Evolutionary conservation across 53 echinoderm and acorn worm genomes (phyloP).

Genomic region (Stichopus horrens): DNA sequence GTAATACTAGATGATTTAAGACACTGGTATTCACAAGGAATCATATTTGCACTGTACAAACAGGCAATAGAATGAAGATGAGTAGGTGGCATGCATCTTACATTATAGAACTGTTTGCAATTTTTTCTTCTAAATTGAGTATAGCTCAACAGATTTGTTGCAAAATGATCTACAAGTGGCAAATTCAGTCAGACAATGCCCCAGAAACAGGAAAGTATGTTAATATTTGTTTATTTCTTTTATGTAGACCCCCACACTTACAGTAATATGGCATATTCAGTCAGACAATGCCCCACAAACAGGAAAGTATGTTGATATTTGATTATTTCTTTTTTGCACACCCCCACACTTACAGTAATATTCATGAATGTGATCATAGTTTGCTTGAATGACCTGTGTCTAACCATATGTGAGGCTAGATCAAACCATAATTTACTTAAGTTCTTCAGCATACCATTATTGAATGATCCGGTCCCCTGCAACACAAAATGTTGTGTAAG

Average conservation of each 20-base stretch:
- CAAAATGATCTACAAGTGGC: not conserved
- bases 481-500: no score
- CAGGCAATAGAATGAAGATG: not conserved
- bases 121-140: not conserved
- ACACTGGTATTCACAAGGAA: not conserved
- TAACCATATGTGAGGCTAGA: no score
- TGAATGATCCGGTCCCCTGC: no score
- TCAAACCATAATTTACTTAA: no score
- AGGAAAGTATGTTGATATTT: not conserved
- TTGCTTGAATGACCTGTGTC: no score
- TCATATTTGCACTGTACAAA: not conserved
- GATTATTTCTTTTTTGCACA: not conserved
- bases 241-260: no score
- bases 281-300: not conserved
- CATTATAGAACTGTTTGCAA: not conserved
- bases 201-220: not conserved
- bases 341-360: no score
- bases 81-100: not conserved
- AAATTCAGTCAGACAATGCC: not conserved
- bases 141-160: not conserved
- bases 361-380: no score
- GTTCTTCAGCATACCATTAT: no score
- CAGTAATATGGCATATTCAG: no score
- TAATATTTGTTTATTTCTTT: not conserved
- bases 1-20: not conserved